Conservation (phyloP, 2,113 vertebrate genomes). For the Thamnaconus septentrionalis region DNA sequence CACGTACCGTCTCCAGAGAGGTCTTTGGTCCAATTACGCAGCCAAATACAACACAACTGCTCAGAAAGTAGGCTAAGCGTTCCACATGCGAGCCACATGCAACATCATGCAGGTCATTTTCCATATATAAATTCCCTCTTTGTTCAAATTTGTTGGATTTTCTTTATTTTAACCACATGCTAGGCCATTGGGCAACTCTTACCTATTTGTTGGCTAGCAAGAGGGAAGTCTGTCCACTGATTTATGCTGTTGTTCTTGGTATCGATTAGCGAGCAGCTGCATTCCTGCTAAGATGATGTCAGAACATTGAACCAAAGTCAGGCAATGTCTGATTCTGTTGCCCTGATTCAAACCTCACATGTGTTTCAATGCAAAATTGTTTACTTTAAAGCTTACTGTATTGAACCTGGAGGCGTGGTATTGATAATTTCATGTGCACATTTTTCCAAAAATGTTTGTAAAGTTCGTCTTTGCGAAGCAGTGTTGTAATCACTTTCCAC, state of each 20-base stretch:
- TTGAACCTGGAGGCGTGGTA: too few relatives aligned
- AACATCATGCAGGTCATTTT: too few relatives aligned
- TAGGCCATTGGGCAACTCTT: neutral
- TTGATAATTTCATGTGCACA: neutral
- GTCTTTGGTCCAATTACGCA: slow-evolving; percentile 33
- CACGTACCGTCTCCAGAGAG: slow-evolving; percentile 35
- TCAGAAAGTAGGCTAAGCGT: slow-evolving; percentile 23
- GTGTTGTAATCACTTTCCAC: neutral
- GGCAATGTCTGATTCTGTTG: slow-evolving; percentile 15
- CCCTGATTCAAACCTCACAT: slow-evolving; percentile 3
- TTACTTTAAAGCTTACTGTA: slow-evolving; percentile 7
- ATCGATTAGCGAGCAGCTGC: slow-evolving; percentile 17
- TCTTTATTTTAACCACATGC: neutral
- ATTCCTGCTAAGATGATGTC: slow-evolving; percentile 26
- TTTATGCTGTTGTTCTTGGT: neutral
- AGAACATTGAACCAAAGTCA: slow-evolving; percentile 10
- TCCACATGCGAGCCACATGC: neutral
- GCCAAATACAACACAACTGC: slow-evolving; percentile 33
- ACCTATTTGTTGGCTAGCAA: slow-evolving; percentile 3
- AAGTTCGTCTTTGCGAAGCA: neutral
- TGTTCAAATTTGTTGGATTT: slow-evolving; percentile 6
- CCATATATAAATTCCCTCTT: neutral
- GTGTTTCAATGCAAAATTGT: slow-evolving; percentile 10
- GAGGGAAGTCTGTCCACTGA: slow-evolving; percentile 18
- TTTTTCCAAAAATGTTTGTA: neutral